phyloP scores from a whole-genome alignment of 2,113 vertebrate genomes.

The Gallinago undulata region DNA sequence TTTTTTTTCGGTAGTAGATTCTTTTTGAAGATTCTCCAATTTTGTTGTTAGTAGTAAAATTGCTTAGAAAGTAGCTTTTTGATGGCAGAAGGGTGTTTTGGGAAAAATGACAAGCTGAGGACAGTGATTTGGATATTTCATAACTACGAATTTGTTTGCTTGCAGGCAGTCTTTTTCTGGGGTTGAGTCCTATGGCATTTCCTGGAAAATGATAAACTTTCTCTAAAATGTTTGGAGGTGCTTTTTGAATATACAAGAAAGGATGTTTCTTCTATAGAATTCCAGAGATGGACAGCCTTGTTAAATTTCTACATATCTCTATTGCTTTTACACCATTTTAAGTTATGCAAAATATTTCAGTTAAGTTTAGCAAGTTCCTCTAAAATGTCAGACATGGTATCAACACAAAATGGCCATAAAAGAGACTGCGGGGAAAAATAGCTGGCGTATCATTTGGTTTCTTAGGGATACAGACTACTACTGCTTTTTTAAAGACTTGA shows the following conservation, averaged over 20 bases:
- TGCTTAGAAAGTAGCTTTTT: background rate
- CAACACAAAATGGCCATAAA: background rate
- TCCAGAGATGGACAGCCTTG: background rate
- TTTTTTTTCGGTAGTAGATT: background rate
- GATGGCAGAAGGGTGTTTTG: background rate
- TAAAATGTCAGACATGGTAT: background rate
- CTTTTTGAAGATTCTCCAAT: background rate
- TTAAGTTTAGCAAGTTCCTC: background rate
- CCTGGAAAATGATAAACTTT: background rate
- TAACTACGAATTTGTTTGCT: background rate
- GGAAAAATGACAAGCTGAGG: background rate
- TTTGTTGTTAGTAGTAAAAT: background rate
- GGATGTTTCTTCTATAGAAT: background rate
- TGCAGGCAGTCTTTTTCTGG: background rate
- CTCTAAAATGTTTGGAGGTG: background rate
- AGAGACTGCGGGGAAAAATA: background rate
- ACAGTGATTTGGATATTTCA: background rate
- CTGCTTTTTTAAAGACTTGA: background rate
- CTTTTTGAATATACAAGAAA: background rate
- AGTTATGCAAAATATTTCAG: background rate
- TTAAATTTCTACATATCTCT: background rate
- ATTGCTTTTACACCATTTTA: background rate
- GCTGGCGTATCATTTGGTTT: background rate
- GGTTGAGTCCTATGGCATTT: background rate
- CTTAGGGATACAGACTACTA: background rate